These are phyloP conservation scores for Laothoe populi DNA, from an alignment of 2,888 invertebrate genomes.

Conservation along the genomic window DNA sequence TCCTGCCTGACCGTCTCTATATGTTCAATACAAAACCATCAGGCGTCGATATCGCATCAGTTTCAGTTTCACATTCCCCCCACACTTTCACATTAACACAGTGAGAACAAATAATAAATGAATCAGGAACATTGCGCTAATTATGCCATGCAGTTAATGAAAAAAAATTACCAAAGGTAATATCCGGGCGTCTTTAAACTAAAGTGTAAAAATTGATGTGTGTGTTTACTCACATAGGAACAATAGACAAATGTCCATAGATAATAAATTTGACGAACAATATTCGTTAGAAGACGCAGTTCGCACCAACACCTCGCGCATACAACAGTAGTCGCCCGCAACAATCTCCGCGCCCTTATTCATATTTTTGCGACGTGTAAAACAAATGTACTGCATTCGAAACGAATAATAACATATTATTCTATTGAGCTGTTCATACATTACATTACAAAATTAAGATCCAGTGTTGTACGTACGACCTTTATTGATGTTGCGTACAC, in stretches of 20 bases:
- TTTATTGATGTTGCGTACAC: conserved; percentile 4
- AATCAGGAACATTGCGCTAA: conserved; percentile 23
- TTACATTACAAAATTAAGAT: conserved; percentile 6
- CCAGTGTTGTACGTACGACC: conserved; percentile 10
- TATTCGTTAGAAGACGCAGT: background rate
- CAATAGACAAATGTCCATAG: background rate
- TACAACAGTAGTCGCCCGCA: background rate
- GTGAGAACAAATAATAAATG: conserved; percentile 21
- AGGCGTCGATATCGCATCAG: conserved; percentile 21
- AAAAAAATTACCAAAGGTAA: conserved; percentile 26
- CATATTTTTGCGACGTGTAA: conserved; percentile 9
- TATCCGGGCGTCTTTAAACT: conserved; percentile 13
- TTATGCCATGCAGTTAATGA: conserved; percentile 24
- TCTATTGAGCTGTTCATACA: conserved; percentile 21
- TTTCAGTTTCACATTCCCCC: conserved; percentile 4
- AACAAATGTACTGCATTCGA: conserved; percentile 19
- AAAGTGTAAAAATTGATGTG: conserved; percentile 19
- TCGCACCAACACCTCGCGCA: background rate
- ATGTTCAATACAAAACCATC: conserved; percentile 4
- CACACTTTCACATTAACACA: conserved; percentile 6
- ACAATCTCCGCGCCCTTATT: background rate
- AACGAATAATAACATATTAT: background rate
- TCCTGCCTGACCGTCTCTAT: conserved; percentile 9
- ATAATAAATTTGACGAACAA: conserved; percentile 8
- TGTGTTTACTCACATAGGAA: conserved; percentile 16